Evolutionary conservation across 2,113 vertebrate species (phyloP).

Genomic region (Strix aluco): DNA sequence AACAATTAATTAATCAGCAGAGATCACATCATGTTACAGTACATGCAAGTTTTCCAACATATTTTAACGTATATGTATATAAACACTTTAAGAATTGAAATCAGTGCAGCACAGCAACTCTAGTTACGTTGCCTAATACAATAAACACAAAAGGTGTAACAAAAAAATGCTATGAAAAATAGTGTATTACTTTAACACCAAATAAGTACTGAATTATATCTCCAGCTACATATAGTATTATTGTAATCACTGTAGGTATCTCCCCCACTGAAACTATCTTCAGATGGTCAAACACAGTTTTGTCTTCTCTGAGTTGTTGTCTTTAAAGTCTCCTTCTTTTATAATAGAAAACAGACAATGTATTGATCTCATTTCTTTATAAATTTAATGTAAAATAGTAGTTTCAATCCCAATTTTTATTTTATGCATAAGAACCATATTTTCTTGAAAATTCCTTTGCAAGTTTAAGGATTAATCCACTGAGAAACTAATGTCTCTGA

Average conservation of each 20-base stretch:
- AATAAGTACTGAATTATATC: background rate
- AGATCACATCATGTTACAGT: background rate
- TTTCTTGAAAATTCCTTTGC: background rate
- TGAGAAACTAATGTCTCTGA: background rate
- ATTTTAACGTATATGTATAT: background rate
- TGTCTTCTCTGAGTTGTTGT: background rate
- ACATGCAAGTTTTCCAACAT: background rate
- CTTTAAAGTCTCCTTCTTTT: background rate
- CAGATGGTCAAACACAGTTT: background rate
- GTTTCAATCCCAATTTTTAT: background rate
- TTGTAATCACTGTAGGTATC: background rate
- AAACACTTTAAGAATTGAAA: background rate
- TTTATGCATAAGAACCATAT: background rate
- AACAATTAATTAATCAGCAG: background rate
- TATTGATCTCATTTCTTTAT: background rate
- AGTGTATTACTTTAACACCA: background rate
- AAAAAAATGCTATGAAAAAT: background rate
- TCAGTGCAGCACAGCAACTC: background rate
- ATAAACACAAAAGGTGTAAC: background rate
- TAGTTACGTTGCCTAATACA: background rate
- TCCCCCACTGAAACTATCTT: background rate
- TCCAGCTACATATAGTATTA: background rate
- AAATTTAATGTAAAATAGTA: background rate
- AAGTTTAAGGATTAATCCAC: background rate
- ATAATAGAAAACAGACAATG: background rate